Percentiles rank a stretch among this genome's conserved stretches.
Evolutionary conservation across 2,113 vertebrate genomes (phyloP).

Genomic region (Cranoglanis bouderius): DNA sequence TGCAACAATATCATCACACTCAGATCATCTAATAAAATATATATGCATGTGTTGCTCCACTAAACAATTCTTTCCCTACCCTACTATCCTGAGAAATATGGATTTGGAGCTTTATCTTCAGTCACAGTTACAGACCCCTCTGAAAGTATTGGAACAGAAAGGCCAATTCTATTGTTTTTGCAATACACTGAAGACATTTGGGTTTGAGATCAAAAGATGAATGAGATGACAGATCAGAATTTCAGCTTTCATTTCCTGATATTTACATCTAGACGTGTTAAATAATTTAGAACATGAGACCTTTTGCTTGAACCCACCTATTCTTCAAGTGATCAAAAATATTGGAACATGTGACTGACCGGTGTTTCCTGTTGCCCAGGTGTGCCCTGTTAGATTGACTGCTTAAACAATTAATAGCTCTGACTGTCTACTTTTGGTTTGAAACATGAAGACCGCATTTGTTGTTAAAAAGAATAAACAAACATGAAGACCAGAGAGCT

Average conservation of each 20-base stretch:
- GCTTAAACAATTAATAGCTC: too few relatives aligned
- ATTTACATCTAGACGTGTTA: neutral
- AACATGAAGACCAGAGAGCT: neutral
- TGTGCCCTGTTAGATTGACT: too few relatives aligned
- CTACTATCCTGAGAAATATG: neutral
- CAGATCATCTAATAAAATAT: neutral
- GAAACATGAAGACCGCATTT: too few relatives aligned
- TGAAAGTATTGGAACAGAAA: neutral
- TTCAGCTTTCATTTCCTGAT: neutral
- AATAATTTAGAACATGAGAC: neutral
- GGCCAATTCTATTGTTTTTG: neutral
- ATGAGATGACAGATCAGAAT: neutral
- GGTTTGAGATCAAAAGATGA: neutral
- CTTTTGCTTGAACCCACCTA: neutral
- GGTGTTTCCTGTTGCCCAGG: too few relatives aligned
- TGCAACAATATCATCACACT: neutral
- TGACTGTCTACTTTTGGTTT: too few relatives aligned
- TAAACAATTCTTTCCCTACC: neutral
- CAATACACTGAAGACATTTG: neutral
- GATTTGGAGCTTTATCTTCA: neutral
- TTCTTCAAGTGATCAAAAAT: neutral
- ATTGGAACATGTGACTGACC: neutral
- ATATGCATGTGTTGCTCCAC: neutral
- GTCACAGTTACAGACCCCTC: neutral
- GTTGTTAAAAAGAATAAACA: too few relatives aligned